Evolutionary conservation across 2,113 vertebrate species (phyloP).

Genomic region (Neodontobutis hainanensis): DNA sequence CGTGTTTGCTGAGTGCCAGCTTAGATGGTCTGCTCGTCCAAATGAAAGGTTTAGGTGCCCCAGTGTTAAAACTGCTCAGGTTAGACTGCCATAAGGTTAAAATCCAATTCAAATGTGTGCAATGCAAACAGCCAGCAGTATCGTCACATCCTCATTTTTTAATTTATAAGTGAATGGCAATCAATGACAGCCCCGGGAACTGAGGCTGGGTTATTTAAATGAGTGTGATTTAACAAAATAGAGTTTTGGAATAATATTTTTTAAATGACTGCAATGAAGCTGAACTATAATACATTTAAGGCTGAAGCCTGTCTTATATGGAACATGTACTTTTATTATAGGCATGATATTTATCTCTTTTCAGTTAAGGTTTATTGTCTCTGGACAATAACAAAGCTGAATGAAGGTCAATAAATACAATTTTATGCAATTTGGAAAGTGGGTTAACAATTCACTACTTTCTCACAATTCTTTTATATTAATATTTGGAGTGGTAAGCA

Average conservation of each 20-base stretch:
- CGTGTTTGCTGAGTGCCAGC: not conserved
- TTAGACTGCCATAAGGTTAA: not conserved
- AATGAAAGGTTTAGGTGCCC: constrained; percentile 5
- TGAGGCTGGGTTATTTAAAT: constrained; percentile 28
- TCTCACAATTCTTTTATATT: too few relatives aligned
- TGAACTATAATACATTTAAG: constrained; percentile 15
- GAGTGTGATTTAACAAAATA: constrained; percentile 35
- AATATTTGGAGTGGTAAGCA: too few relatives aligned
- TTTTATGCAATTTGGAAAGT: too few relatives aligned
- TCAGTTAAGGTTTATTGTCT: constrained; percentile 16
- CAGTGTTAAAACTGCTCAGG: not conserved
- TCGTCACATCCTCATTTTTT: constrained; percentile 4
- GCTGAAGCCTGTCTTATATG: too few relatives aligned
- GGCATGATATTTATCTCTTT: not conserved
- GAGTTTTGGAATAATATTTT: constrained; percentile 15
- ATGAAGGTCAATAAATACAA: too few relatives aligned
- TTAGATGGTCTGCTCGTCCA: constrained; percentile 6
- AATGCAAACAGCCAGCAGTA: constrained; percentile 1
- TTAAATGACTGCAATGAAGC: constrained; percentile 25
- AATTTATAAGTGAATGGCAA: constrained; percentile 41
- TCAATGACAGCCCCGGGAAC: constrained; percentile 18
- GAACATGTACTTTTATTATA: not conserved
- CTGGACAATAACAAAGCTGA: not conserved
- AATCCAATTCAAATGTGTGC: constrained; percentile 4
- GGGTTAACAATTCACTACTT: too few relatives aligned